Base-by-base conservation (phyloP, 1,140 invertebrate species). In the Drosophila ficusphila region DNA sequence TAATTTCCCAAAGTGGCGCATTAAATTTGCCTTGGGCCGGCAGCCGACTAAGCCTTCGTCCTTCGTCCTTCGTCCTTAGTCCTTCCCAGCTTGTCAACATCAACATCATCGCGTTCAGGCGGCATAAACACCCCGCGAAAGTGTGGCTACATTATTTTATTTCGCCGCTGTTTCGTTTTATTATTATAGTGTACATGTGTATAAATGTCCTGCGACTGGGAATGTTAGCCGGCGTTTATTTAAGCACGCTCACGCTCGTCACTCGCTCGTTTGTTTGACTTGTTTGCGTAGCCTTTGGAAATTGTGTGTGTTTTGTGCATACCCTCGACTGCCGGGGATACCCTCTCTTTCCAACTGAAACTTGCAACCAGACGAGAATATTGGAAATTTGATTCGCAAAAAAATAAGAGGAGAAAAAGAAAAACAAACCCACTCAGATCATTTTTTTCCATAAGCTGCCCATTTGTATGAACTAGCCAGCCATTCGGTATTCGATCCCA, bases 21-120 rank as follows among this genome's bases (percentile, higher is more conserved):
- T 74, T 74, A 77, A 74, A 78, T 78, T 78, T 65, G 64, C 70
- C 76, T 76, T 36, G 79, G 76, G 76, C 72, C 52, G 19, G 42
- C n/a, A n/a, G n/a, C n/a, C n/a, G 58, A 47, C 67, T 42, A 73
- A 69, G 73, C 49, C 44, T 75, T 74, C n/a, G 18, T 58, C 49
- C 29, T 31, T 31, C 16, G 27, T 8, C 49, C 44, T 75, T 74
- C n/a, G 18, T 58, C 49, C 29, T 31, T 31, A 7, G 27, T 8
- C 46, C 25, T 18, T 27, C 33, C 49, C 58, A 31, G 42, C n/a
- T 58, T 72, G 52, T 65, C 56, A 85, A 65, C 33, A 48, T 58
- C 51, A 25, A 3, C 44, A 2, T 25, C 25, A 57, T n/a, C n/a
- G n/a, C n/a, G n/a, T n/a, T n/a, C n/a, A 33, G 47, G 48, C 18